A percentile compares a stretch with the other conserved stretches of the same genome.
Evolutionary conservation across 2,888 invertebrate species (phyloP).

Genomic region (Sminthurinus aureus): DNA sequence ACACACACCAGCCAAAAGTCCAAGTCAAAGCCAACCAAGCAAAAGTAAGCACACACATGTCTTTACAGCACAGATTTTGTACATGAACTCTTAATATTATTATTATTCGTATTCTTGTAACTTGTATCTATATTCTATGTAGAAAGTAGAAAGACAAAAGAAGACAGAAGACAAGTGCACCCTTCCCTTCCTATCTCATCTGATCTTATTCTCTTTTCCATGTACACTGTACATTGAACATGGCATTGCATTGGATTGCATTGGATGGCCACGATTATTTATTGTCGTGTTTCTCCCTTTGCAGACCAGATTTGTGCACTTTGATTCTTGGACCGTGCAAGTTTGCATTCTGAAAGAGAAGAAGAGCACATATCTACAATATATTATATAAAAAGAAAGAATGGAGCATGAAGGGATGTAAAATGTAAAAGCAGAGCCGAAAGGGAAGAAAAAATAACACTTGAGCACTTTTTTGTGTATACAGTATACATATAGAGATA

Average conservation of each 20-base stretch:
- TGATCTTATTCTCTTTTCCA: background rate
- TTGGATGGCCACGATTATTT: background rate
- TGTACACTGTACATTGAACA: background rate
- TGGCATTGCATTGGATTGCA: background rate
- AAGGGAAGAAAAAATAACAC: no score
- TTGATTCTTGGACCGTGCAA: background rate
- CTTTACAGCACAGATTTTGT: background rate
- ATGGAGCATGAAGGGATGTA: no score
- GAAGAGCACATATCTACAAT: background rate
- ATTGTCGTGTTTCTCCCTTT: background rate
- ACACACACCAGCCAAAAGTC: background rate
- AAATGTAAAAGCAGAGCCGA: no score
- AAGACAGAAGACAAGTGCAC: background rate
- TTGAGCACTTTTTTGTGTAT: no score
- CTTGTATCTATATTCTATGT: background rate
- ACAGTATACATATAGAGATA: no score
- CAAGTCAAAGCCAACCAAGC: no score
- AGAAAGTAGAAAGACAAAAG: background rate
- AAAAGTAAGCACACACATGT: no score
- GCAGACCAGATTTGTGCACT: background rate
- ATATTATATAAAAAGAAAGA: no score
- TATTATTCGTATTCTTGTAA: background rate
- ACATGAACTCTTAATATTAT: background rate
- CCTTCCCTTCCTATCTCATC: slow-evolving; percentile 13
- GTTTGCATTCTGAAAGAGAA: background rate